Evolutionary conservation across 2,888 invertebrate species (phyloP), one percentile per base, ranked within the genome.

Genomic region (Lepidocyrtoides sp.): DNA sequence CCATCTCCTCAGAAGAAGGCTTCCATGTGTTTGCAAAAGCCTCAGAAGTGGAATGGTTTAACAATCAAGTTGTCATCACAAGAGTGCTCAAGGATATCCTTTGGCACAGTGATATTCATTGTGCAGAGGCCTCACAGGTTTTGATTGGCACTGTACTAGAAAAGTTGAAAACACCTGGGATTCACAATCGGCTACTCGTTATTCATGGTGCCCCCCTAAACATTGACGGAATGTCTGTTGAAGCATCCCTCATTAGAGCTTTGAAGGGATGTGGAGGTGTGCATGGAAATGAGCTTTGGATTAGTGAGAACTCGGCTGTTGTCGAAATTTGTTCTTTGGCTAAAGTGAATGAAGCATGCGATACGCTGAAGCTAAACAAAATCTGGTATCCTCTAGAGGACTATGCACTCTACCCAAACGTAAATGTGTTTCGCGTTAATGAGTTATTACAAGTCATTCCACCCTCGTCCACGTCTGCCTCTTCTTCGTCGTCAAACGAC

Each of bases 331-430:
- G 92, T 8, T 54, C 44, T 20, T 10, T 60, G 20, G 51, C 77
- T 0, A 90, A 83, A 32, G 75, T 79, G 14, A 57, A 82, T 5
- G 69, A 83, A 23, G 88, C 90, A 4, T 82, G 32, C 51, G 92
- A 92, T 12, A 63, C 77, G 1, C 72, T 92, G 4, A 87, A 84
- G 23, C 91, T 81, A 54, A 92, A 91, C 36, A 69, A 79, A 57
- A 83, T 87, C 7, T 92, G 92, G 92, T 92, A 91, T 66, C 91
- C 92, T 3, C 48, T 88, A 14, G 92, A 92, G 32, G 91, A 91
- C 57, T 92, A 77, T 32, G 81, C 88, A 7, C 75, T 91, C 10
- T 91, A 91, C 63, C 91, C 90, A 51, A 75, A 60, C 8, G 91
- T 92, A 4, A 77, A 36, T 14, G 92, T 89, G 0, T 85, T 36